Base-by-base conservation (phyloP, 2,888 invertebrate species). In the Drosophila meridiana region DNA sequence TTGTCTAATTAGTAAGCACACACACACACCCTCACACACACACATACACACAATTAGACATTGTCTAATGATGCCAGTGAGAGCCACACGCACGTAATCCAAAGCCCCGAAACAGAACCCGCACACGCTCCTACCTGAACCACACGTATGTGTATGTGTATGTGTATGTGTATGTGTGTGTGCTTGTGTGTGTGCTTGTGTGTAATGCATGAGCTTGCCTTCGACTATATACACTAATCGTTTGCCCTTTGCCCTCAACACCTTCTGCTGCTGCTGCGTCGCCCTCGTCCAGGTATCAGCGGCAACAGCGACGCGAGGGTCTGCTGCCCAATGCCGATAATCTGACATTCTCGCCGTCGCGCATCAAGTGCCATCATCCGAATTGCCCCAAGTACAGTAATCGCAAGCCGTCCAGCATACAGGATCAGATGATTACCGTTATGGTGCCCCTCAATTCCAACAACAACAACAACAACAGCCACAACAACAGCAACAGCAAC, bases 371-470 rank as follows among this genome's bases (percentile, higher is more conserved):
- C 76, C 93, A 93, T 75, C 93, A 93, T 87, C 92, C 93, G 28
- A 93, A 93, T 76, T 93, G 93, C 70, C 92, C 93, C 64, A 93
- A 93, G 85, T 91, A 89, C 77, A 87, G 88, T 71, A 88, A 90
- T 76, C 91, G 90, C 45, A 92, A 92, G 79, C 92, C 92, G 83
- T 91, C 93, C 77, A 93, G 90, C 70, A 92, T 93, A 64, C 93
- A 93, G 82, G 93, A 93, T 83, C 93, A 93, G 87, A 91, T 93
- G 92, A 93, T 93, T 73, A 92, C 93, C 40, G 93, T 93, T 48
- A 93, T 93, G 93, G 93, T 93, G 76, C 93, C 93, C 53, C 83
- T 93, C 4, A 93, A 93, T 58, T 92, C 93, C 40, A 92, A 92
- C 73, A 92, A 90, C 66, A 93, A 92, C 77, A 83, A 90, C 73